A percentile compares a stretch with the other conserved stretches of the same genome.
Evolutionary conservation across 2,113 vertebrate genomes (phyloP).

Genomic region (Variabilichromis moorii): DNA sequence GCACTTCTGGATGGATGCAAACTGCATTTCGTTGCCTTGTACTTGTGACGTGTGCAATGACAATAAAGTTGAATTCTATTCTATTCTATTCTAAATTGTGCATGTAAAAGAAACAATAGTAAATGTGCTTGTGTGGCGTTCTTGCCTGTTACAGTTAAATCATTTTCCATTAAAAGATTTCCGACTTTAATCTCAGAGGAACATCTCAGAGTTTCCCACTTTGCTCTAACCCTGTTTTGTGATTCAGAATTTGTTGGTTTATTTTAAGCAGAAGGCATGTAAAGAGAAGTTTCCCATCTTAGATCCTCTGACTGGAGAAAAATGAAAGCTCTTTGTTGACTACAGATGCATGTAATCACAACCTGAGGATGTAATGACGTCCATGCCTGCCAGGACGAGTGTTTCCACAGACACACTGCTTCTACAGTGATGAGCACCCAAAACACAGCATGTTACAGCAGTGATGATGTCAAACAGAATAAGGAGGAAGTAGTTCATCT

Average conservation of each 20-base stretch:
- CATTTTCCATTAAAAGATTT: background rate
- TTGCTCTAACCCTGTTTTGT: background rate
- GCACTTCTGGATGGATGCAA: background rate
- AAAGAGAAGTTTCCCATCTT: background rate
- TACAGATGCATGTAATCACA: constrained; percentile 3
- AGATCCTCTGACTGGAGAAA: background rate
- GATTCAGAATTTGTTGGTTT: background rate
- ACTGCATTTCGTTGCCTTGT: background rate
- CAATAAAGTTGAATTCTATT: background rate
- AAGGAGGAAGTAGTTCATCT: background rate
- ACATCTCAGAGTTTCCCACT: accelerated
- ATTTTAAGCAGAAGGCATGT: background rate
- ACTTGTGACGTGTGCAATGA: background rate
- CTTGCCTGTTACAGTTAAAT: background rate
- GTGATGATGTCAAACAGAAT: background rate
- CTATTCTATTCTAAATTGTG: accelerated
- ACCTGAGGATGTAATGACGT: constrained; percentile 8
- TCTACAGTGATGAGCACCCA: background rate
- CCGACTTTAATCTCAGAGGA: background rate
- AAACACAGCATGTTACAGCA: background rate
- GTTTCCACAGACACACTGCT: background rate
- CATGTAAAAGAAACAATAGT: background rate
- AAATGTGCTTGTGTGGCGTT: background rate
- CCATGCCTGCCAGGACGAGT: background rate
- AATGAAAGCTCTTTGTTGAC: background rate